These are phyloP conservation scores for Drosophila greeni DNA, from an alignment of 2,888 invertebrate species.

Conservation along the genomic window DNA sequence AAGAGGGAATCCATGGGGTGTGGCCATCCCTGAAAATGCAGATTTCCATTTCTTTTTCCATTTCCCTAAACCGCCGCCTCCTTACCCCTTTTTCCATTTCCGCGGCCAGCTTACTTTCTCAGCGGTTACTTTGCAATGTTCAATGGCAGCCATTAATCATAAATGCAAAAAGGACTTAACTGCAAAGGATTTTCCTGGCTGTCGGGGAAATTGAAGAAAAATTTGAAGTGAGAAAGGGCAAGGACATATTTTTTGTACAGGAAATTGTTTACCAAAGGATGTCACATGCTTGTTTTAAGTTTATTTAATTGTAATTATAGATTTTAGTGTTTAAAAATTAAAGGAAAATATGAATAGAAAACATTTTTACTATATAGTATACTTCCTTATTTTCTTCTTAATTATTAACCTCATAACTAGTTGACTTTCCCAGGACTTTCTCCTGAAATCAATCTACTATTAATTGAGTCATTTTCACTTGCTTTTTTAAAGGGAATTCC, in stretches of 20 bases:
- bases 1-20: constrained; percentile 13
- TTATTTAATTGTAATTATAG: not conserved
- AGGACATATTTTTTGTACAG: not conserved
- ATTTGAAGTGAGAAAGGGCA: not conserved
- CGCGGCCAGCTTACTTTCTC: constrained; percentile 33
- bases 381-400: too few relatives aligned
- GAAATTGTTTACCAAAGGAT: not conserved
- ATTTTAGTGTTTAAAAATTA: not conserved
- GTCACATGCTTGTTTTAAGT: not conserved
- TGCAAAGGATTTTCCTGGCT: not conserved
- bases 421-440: not conserved
- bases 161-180: constrained; percentile 5
- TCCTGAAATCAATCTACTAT: constrained; percentile 1
- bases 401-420: not conserved
- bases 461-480: constrained; percentile 49
- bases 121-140: constrained; percentile 16
- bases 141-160: constrained; percentile 49
- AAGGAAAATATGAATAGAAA: too few relatives aligned
- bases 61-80: constrained; percentile 21
- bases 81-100: constrained; percentile 39
- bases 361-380: too few relatives aligned
- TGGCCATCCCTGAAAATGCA: constrained; percentile 45
- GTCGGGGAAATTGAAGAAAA: not conserved
- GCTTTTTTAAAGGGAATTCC: constrained; percentile 47
- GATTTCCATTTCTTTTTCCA: constrained; percentile 28